phyloP scores from a whole-genome alignment of 2,113 vertebrate genomes.

The Apteryx owenii region DNA sequence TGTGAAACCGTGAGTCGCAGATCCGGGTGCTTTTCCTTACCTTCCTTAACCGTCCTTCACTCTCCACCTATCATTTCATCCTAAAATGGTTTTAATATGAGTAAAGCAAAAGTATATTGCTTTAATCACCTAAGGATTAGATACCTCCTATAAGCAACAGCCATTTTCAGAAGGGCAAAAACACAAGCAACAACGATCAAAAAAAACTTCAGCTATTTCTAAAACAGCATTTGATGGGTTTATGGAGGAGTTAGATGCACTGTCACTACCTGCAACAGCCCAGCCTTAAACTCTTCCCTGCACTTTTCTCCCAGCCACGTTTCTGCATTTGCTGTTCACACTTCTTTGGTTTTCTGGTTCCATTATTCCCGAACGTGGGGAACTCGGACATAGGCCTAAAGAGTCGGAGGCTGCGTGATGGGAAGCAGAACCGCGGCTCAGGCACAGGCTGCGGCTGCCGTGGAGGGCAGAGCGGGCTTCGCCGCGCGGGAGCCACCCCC shows the following conservation, averaged over 20 bases:
- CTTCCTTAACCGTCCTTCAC: neutral
- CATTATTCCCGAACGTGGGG: too few relatives aligned
- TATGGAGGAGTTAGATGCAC: rapidly evolving
- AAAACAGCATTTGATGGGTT: neutral
- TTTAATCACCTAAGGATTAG: neutral
- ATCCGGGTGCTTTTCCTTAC: neutral
- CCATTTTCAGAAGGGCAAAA: neutral
- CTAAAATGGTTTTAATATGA: neutral
- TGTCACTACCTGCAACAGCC: too few relatives aligned
- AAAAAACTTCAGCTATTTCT: neutral
- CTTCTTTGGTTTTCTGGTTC: too few relatives aligned
- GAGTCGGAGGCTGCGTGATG: neutral
- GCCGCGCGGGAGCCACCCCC: neutral
- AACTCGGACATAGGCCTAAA: too few relatives aligned
- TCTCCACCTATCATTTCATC: neutral
- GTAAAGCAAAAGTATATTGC: neutral
- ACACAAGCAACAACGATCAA: neutral
- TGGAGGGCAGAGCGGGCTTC: neutral
- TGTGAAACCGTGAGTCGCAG: neutral
- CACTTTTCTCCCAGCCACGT: neutral
- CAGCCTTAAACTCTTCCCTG: neutral
- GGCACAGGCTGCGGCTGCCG: too few relatives aligned
- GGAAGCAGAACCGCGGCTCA: neutral
- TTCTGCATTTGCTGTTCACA: too few relatives aligned
- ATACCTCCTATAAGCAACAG: neutral